Evolutionary conservation across 2,113 vertebrate species (phyloP), one percentile per base, ranked within the genome.

Genomic region (Pica pica): DNA sequence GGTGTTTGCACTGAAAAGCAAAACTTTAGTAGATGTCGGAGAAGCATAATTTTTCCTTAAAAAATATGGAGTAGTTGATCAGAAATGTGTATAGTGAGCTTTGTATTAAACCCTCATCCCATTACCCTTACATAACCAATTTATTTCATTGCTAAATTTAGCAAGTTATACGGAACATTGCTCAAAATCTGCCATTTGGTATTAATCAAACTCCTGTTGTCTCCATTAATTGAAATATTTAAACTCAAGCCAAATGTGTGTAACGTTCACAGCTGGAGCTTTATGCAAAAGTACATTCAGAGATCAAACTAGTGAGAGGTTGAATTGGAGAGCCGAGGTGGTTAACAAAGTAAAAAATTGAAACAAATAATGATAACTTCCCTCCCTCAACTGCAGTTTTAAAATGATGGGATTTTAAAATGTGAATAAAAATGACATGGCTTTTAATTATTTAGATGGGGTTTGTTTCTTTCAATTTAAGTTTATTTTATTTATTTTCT

Each of bases 191-290:
- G 95, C 96, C 84, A 97, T 96, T 98, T 93, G 95, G 95, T 97
- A 97, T 98, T 98, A 98, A 98, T 98, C 96, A 98, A 97, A 97
- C 97, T 98, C 97, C 97, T 97, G 97, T 97, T 98, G 96, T 98
- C 97, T 97, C 93, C 96, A 96, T 98, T 98, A 98, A 98, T 97
- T 98, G 97, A 98, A 98, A 98, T 98, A 97, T 97, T 98, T 97
- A 97, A 97, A 98, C 94, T 97, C 96, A 96, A 93, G 90, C 84
- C 74, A 94, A 96, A 97, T 95, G 74, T 90, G 69, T 95, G 83
- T 94, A 94, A 49, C 69, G 37, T 79, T 94, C 88, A 78, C 94
- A 96, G 95, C 95, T 97, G 92, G 90, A 94, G 79, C 71, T 81
- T 82, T 86, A 83, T 83, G 71, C 78, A 81, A 16, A 96, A 95